phyloP scores from a whole-genome alignment of 23 tunicate species.

The Halocynthia aurantium region DNA sequence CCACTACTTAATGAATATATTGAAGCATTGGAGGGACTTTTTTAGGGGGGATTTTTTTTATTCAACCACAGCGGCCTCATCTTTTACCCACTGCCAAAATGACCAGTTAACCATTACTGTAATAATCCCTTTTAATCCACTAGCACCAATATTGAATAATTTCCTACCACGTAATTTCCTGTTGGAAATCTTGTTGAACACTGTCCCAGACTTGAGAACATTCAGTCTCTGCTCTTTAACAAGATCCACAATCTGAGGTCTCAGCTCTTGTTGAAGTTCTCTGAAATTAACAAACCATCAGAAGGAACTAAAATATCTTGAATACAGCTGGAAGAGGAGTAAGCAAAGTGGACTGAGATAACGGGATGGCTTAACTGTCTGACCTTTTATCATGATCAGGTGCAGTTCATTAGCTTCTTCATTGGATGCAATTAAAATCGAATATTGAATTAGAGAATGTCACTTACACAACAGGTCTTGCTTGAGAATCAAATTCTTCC shows the following conservation, averaged over 20 bases:
- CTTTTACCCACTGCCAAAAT: neutral
- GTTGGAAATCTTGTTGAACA: slow-evolving; percentile 66
- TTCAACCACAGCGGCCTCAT: neutral
- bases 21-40: too few species aligned
- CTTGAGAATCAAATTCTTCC: slow-evolving; percentile 80
- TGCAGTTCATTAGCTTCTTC: too few species aligned
- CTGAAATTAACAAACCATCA: neutral
- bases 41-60: too few species aligned
- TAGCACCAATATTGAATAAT: neutral
- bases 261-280: slow-evolving; percentile 49
- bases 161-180: slow-evolving; percentile 44
- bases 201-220: slow-evolving; percentile 59
- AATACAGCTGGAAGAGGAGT: too few species aligned
- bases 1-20: too few species aligned
- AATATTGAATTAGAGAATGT: neutral
- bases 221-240: slow-evolving; percentile 57
- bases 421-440: too few species aligned
- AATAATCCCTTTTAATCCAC: too few species aligned
- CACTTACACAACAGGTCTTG: slow-evolving; percentile 69
- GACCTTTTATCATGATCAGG: too few species aligned
- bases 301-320: neutral
- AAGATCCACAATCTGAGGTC: slow-evolving; percentile 49
- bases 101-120: neutral
- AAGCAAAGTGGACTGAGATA: too few species aligned
- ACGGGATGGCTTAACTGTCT: too few species aligned